Base-by-base conservation (phyloP, 2,888 invertebrate species). In the Chesias legatella region DNA sequence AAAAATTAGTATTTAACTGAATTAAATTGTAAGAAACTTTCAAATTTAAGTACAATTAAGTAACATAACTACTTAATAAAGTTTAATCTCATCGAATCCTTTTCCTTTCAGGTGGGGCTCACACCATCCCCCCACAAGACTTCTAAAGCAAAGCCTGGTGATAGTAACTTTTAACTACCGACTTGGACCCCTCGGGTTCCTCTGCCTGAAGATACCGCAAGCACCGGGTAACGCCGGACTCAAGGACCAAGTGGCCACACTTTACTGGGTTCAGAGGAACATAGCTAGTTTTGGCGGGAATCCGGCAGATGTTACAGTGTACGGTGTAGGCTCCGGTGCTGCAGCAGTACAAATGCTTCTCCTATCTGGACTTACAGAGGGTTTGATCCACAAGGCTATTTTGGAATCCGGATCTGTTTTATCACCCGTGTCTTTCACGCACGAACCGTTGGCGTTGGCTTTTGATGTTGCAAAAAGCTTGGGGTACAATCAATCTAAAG, bases 221-320 rank as follows among this genome's bases (percentile, higher is more conserved):
- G 73, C 71, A 0, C 71, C 81, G 0, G 88, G 85, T 1, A 88
- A 89, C 39, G 78, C 74, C 1, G 88, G 88, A 1, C 48, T 88
- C 7, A 88, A 86, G 42, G 88, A 89, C 53, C 83, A 83, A 50
- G 64, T 84, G 10, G 76, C 80, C 0, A 84, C 81, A 0, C 53
- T 89, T 1, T 76, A 82, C 51, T 89, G 88, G 88, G 56, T 89
- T 0, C 67, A 82, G 21, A 71, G 60, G 32, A 88, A 89, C 43
- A 82, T 89, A 0, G 70, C 48, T 1, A 58, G 58, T 13, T 88
- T 89, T 43, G 83, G 83, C 1, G 88, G 88, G 0, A 70, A 81
- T 48, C 73, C 79, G 1, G 24, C 40, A 1, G 73, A 79, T 30
- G 66, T 88, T 10, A 86, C 83, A 0, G 49, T 80, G 0, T 82